These are phyloP conservation scores for Armadillidium nasatum DNA, from an alignment of 1,140 invertebrate species.

Conservation along the genomic window DNA sequence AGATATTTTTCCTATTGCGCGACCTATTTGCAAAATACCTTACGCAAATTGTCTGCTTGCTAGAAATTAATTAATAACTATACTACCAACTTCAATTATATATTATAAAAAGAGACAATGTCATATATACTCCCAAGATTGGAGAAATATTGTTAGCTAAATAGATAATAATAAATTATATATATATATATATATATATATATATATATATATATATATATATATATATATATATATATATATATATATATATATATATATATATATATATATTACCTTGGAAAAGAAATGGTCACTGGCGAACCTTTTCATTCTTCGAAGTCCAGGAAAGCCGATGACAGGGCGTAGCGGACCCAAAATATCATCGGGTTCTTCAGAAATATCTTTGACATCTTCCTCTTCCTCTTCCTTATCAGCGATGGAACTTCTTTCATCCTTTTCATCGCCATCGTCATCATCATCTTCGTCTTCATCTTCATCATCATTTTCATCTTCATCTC, in stretches of 20 bases:
- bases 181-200: neutral
- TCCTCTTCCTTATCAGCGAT: neutral
- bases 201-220: conserved; percentile 6
- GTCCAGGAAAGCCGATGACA: neutral
- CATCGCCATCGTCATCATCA: neutral
- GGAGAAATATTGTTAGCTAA: no score
- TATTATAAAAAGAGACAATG: no score
- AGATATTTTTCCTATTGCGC: no score
- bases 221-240: neutral
- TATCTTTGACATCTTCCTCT: neutral
- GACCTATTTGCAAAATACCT: no score
- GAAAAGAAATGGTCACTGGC: neutral
- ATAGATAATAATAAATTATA: no score
- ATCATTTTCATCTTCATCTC: no score
- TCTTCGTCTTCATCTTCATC: neutral
- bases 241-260: conserved; percentile 12
- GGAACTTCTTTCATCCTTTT: no score
- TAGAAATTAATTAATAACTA: no score
- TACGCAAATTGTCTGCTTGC: no score
- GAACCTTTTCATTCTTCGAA: neutral
- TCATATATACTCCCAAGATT: no score
- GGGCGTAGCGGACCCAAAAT: neutral
- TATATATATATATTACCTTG: neutral
- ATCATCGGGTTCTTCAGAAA: neutral
- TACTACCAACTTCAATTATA: no score